These are phyloP conservation scores for Philaenus spumarius DNA, from an alignment of 1,140 invertebrate genomes.

Conservation along the genomic window DNA sequence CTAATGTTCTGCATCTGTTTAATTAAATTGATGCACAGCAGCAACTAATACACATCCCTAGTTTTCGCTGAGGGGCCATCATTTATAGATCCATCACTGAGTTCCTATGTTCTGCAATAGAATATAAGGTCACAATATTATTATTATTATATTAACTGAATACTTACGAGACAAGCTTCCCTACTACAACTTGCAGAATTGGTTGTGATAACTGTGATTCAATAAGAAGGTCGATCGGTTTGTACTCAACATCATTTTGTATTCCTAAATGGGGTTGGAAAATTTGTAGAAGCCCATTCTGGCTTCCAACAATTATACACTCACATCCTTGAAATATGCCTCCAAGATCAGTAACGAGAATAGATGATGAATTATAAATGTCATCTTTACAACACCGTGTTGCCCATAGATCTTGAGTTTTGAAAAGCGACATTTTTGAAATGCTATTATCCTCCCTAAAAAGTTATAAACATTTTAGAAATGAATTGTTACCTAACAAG, in stretches of 20 bases:
- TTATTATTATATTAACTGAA: neutral
- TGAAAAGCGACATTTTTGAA: conserved; percentile 74
- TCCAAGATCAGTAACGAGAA: conserved; percentile 52
- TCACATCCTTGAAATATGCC: conserved; percentile 51
- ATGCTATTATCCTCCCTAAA: too few species aligned
- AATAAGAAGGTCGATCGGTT: conserved; percentile 59
- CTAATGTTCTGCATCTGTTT: too few species aligned
- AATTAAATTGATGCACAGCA: too few species aligned
- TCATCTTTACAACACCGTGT: conserved; percentile 54
- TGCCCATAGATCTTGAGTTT: conserved; percentile 69
- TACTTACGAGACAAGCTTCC: conserved; percentile 66
- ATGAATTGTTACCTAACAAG: too few species aligned
- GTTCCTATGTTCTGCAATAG: too few species aligned
- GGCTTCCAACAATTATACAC: conserved; percentile 61
- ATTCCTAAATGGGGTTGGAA: conserved; percentile 50
- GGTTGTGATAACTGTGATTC: conserved; percentile 58
- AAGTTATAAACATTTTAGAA: too few species aligned
- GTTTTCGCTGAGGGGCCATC: too few species aligned
- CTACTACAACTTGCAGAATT: conserved; percentile 62
- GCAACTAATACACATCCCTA: too few species aligned
- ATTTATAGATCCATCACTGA: too few species aligned
- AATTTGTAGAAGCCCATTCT: conserved; percentile 59
- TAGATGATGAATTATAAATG: conserved; percentile 51
- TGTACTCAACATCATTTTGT: conserved; percentile 44
- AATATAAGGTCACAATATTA: too few species aligned